Evolutionary conservation across 2,797 vertebrate genomes (phyloP), one percentile per base, ranked within the genome.

Genomic region (Myotis pilosus): DNA sequence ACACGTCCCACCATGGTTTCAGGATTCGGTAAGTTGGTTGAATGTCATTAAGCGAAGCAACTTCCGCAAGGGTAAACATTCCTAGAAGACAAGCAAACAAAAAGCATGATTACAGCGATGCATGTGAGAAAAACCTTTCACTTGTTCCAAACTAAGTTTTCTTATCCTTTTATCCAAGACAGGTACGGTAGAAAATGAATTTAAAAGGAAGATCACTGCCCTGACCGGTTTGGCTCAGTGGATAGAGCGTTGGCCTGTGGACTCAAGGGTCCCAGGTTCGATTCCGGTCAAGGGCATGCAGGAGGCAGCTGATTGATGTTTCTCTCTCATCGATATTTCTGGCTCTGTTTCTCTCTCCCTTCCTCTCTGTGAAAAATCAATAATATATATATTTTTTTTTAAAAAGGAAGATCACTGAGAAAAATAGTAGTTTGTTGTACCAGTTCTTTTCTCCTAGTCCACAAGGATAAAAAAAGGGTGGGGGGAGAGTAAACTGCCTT

Each of bases 1-100:
- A 99, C 76, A 99, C 99, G 93, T 99, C 99, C 99, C 99, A 99
- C 99, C 99, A 99, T 99, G 99, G 99, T 98, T 99, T 99, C 98
- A 99, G 98, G 96, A 99, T 99, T 68, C 99, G 99, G 96, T 99
- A 99, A 30, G 99, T 99, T 94, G 99, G 99, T 98, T 99, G 99
- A 97, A 99, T 99, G 98, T 99, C 99, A 98, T 99, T 99, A 97
- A 99, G 98, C 47, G 99, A 99, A 97, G 99, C 99, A 98, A 99
- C 99, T 99, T 99, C 99, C 91, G 99, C 99, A 98, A 99, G 99
- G 98, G 99, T 99, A 98, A 99, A 99, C 99, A 99, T 99, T 99
- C 99, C 99, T 99, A 97, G 76, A 98, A 98, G 83, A 98, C 91
- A 98, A 90, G 81, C 91, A 96, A 97, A 97, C 20, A 79, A 57